These are phyloP conservation scores for Clupea harengus DNA, from an alignment of 2,113 vertebrate genomes.

Conservation along the genomic window DNA sequence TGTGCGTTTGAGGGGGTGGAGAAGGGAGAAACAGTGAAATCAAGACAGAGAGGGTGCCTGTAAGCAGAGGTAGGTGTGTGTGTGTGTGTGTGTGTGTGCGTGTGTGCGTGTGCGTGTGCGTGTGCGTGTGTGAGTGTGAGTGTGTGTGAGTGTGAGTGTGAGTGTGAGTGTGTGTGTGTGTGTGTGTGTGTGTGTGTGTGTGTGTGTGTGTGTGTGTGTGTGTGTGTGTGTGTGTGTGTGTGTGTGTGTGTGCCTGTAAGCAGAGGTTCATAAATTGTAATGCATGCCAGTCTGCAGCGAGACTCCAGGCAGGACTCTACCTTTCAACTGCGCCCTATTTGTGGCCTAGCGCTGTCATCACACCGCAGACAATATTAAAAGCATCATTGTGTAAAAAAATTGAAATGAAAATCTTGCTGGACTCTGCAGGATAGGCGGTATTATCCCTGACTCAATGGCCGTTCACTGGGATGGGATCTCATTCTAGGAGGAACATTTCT, in stretches of 20 bases:
- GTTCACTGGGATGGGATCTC: constrained; percentile 94
- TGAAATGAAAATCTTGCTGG: constrained; percentile 96
- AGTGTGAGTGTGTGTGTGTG: no score
- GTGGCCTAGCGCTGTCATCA: constrained; percentile 89
- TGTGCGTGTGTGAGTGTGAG: background rate
- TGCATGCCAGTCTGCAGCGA: background rate
- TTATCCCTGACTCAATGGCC: constrained; percentile 93
- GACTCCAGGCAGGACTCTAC: constrained; percentile 83
- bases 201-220: no score
- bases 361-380: constrained; percentile 89
- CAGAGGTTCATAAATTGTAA: background rate
- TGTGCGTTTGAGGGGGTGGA: background rate
- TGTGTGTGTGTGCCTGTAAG: background rate
- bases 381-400: constrained; percentile 94
- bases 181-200: no score
- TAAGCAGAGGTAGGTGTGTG: background rate
- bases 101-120: no score
- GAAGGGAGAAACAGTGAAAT: background rate
- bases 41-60: background rate
- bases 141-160: no score
- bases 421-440: constrained; percentile 87
- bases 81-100: no score
- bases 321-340: constrained; percentile 93
- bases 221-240: no score
- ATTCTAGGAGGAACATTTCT: constrained; percentile 92